Conservation (phyloP, 2,797 vertebrate genomes). For the Myotis findleyi region DNA sequence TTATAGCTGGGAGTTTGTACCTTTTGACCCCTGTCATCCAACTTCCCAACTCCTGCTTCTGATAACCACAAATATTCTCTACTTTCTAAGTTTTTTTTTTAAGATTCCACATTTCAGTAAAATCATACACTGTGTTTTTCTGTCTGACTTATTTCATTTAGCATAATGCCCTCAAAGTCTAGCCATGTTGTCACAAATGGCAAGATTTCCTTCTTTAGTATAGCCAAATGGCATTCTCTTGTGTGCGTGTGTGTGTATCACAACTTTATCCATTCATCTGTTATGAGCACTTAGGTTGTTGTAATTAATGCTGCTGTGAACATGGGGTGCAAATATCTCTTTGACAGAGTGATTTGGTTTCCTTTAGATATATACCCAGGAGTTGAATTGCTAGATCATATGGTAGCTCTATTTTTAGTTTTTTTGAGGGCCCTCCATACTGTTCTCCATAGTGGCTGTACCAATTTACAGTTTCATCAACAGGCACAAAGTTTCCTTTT, state of each 20-base stretch:
- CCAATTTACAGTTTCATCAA: neutral
- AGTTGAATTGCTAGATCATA: neutral
- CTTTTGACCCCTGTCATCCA: neutral
- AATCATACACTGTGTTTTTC: neutral
- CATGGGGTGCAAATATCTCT: neutral
- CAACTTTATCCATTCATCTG: neutral
- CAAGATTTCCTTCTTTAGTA: neutral
- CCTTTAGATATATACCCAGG: neutral
- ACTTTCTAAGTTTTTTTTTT: neutral
- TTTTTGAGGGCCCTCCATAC: neutral
- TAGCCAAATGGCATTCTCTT: neutral
- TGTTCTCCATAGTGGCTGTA: neutral
- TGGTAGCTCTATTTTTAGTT: neutral
- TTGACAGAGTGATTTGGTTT: neutral
- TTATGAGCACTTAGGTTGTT: neutral
- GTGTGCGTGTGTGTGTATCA: neutral
- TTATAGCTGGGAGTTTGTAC: neutral
- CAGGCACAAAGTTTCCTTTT: neutral
- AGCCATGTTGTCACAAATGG: neutral
- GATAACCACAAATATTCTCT: neutral
- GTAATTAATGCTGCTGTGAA: neutral
- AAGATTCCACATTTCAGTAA: neutral
- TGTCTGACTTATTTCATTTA: neutral
- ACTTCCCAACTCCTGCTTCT: neutral
- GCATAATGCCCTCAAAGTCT: neutral